These are phyloP conservation scores for Pterocles burchelli DNA, from an alignment of 2,113 vertebrate species.

Conservation along the genomic window DNA sequence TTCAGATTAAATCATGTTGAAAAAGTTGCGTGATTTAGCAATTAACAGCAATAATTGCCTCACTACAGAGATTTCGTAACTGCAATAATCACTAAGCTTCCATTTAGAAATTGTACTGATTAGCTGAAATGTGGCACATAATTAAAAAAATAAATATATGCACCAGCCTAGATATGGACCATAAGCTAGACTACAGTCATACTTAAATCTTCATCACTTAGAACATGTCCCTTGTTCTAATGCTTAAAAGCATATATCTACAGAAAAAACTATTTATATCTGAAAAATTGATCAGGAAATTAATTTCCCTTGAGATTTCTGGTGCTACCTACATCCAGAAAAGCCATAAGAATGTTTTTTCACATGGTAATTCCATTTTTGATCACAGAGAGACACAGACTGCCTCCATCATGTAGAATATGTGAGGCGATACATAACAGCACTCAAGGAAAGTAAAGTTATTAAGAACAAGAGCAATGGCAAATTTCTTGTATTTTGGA, in stretches of 20 bases:
- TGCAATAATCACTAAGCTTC: constrained; percentile 17
- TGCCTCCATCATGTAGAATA: not conserved
- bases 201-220: not conserved
- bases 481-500: not conserved
- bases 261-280: not conserved
- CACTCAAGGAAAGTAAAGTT: not conserved
- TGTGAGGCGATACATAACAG: not conserved
- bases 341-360: not conserved
- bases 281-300: not conserved
- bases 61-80: constrained; percentile 54
- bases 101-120: constrained; percentile 42
- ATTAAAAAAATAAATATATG: constrained; percentile 11
- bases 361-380: not conserved
- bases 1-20: constrained; percentile 70
- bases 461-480: not conserved
- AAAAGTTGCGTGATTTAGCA: constrained; percentile 68
- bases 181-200: not conserved
- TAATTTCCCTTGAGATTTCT: not conserved
- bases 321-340: not conserved
- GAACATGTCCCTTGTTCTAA: not conserved
- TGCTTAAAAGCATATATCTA: not conserved
- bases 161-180: not conserved
- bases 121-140: constrained; percentile 19
- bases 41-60: constrained; percentile 68
- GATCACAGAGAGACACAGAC: not conserved